Conservation (phyloP, 2,888 invertebrate species). For the Archaeoteleia sp. region DNA sequence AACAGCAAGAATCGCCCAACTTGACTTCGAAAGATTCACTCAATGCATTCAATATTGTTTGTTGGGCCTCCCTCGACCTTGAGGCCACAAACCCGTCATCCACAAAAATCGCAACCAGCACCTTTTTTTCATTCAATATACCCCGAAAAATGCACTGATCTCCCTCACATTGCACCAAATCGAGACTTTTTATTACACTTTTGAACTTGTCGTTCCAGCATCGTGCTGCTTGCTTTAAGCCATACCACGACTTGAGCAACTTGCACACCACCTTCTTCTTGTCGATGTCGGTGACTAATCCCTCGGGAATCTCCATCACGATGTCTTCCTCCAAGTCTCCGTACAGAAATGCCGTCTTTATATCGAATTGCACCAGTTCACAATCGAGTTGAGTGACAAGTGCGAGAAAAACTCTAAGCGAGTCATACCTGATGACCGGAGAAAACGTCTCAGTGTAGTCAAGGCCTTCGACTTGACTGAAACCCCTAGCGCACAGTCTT, state of each 20-base stretch:
- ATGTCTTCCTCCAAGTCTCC: constrained; percentile 22
- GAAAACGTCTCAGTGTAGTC: constrained; percentile 42
- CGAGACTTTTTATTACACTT: constrained; percentile 1
- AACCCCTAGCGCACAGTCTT: constrained; percentile 39
- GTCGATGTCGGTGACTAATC: background rate
- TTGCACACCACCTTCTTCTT: background rate
- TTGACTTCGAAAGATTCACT: constrained; percentile 19
- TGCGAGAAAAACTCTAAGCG: constrained; percentile 11
- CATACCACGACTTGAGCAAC: constrained; percentile 25
- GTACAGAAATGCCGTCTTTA: constrained; percentile 34
- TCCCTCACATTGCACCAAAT: constrained; percentile 9
- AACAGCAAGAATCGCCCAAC: background rate
- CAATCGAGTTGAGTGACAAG: background rate
- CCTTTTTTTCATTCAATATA: background rate
- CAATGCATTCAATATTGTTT: no score
- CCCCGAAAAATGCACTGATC: constrained; percentile 34
- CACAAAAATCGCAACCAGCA: constrained; percentile 28
- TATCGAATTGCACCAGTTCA: constrained; percentile 24
- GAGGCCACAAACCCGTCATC: constrained; percentile 26
- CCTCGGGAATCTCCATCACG: constrained; percentile 21
- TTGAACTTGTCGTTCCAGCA: constrained; percentile 26
- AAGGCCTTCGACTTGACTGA: constrained; percentile 24
- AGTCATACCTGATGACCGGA: constrained; percentile 34
- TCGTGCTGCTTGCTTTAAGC: constrained; percentile 29
- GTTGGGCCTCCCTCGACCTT: constrained; percentile 15